Evolutionary conservation across 2,113 vertebrate genomes (phyloP).

Genomic region (Microtus richardsoni): DNA sequence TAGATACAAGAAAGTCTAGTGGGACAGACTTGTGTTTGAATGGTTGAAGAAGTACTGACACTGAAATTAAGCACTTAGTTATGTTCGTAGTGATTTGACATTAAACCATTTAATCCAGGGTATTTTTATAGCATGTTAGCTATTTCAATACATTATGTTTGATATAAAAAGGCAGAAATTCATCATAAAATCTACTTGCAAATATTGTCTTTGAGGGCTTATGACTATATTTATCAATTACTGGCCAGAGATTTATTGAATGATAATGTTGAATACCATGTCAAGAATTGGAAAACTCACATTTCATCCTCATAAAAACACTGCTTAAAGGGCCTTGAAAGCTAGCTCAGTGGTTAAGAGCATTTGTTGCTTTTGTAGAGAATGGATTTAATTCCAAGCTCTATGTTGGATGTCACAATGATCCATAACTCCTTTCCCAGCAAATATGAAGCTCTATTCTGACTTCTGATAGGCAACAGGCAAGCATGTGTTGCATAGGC

Average conservation of each 20-base stretch:
- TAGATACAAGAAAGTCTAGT: background rate
- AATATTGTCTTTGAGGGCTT: background rate
- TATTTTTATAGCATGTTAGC: background rate
- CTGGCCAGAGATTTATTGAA: background rate
- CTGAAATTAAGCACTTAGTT: background rate
- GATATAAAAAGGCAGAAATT: background rate
- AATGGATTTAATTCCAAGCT: background rate
- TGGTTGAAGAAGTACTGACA: background rate
- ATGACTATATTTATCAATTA: background rate
- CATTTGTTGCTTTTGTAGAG: too few relatives aligned
- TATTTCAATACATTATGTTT: background rate
- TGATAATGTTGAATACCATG: background rate
- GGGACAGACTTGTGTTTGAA: background rate
- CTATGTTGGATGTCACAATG: background rate
- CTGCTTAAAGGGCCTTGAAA: background rate
- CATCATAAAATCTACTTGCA: background rate
- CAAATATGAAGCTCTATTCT: background rate
- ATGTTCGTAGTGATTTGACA: background rate
- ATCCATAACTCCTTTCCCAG: background rate
- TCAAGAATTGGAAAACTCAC: background rate
- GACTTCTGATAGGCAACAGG: background rate
- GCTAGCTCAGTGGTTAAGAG: background rate
- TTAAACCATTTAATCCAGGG: background rate
- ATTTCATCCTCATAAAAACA: background rate
- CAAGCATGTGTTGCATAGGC: background rate